These are phyloP conservation scores for Diorhabda carinulata DNA, from an alignment of 1,140 invertebrate species.

Conservation along the genomic window DNA sequence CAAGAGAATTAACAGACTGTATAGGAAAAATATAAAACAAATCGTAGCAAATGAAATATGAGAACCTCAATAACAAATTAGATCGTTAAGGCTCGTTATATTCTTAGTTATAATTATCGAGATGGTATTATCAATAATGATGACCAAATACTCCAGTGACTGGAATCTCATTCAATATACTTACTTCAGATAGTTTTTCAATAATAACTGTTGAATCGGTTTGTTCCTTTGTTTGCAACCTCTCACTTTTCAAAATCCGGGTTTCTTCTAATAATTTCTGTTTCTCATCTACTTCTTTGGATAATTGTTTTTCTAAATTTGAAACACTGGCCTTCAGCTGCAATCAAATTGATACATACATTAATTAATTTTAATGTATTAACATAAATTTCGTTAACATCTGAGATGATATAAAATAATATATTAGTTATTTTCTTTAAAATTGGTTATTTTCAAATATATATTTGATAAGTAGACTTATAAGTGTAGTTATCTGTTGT, in stretches of 20 bases:
- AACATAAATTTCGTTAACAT: no score
- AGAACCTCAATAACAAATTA: slow-evolving; percentile 9
- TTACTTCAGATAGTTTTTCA: slow-evolving; percentile 31
- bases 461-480: no score
- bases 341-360: slow-evolving; percentile 9
- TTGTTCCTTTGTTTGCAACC: slow-evolving; percentile 3
- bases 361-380: no score
- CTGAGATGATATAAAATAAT: no score
- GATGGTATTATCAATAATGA: no score
- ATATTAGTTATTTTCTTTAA: no score
- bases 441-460: no score
- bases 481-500: no score
- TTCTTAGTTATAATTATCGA: no score
- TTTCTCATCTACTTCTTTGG: slow-evolving; percentile 21
- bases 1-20: slow-evolving; percentile 14
- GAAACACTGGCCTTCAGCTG: slow-evolving; percentile 25
- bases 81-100: neutral
- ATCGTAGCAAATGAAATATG: no score
- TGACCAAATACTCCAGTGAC: neutral
- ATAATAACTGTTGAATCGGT: slow-evolving; percentile 25
- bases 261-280: slow-evolving; percentile 17
- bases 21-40: no score
- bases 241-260: slow-evolving; percentile 6
- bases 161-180: slow-evolving; percentile 9
- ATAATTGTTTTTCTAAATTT: slow-evolving; percentile 23